Percentiles rank a stretch among this genome's conserved stretches.
Conservation (phyloP, 64 coral and sea anemone genomes). For the Actinia tenebrosa region DNA sequence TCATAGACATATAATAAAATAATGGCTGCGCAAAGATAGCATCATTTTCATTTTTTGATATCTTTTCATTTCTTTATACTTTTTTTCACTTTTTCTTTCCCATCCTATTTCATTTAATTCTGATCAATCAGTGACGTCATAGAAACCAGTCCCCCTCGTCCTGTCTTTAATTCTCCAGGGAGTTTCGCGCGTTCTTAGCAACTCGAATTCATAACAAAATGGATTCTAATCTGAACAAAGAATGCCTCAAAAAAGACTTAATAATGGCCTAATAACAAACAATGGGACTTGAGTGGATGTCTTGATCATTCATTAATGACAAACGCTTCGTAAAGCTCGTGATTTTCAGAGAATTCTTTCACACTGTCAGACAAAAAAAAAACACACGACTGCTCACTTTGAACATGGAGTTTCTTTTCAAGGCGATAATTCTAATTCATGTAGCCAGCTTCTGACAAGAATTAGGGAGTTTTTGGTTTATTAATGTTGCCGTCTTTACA, state of each 20-base stretch:
- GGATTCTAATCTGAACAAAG: background rate
- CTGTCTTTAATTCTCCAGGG: conserved; percentile 7
- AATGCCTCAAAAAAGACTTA: background rate
- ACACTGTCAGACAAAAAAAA: background rate
- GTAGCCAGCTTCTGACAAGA: background rate
- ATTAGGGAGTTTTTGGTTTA: background rate
- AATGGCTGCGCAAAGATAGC: too few species aligned
- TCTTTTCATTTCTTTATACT: background rate
- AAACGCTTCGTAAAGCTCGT: background rate
- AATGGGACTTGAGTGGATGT: background rate
- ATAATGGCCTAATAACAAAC: background rate
- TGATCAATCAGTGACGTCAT: conserved; percentile 11
- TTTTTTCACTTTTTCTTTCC: background rate
- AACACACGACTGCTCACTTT: background rate
- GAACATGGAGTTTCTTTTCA: background rate
- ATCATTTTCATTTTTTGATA: too few species aligned
- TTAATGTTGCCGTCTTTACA: conserved; percentile 18
- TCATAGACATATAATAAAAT: too few species aligned
- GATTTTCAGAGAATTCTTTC: background rate
- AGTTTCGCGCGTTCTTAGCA: conserved; percentile 8
- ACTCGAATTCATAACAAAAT: background rate
- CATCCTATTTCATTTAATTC: background rate
- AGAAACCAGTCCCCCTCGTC: background rate
- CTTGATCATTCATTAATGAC: background rate
- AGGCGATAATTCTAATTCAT: background rate